A percentile compares a stretch with the other conserved stretches of the same genome.
Conservation (phyloP, 2,113 vertebrate species). For the Semnornis frantzii region DNA sequence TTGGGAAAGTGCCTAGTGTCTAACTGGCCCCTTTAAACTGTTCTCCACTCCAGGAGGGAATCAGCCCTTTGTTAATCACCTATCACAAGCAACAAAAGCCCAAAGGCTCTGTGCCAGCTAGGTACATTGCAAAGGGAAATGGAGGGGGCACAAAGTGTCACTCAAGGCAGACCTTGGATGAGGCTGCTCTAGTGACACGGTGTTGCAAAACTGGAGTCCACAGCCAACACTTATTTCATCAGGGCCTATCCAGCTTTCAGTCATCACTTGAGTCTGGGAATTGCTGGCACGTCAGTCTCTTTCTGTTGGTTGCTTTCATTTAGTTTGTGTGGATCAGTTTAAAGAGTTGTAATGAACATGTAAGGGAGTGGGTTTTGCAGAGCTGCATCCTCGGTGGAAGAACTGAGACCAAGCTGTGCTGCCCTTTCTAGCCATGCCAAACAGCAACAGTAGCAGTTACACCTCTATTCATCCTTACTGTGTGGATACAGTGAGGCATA, state of each 20-base stretch:
- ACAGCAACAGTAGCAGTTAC: conserved; percentile 58
- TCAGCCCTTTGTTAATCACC: conserved; percentile 79
- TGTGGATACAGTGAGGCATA: not conserved
- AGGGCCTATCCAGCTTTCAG: conserved; percentile 84
- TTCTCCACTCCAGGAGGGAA: conserved; percentile 41
- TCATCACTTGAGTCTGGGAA: conserved; percentile 82
- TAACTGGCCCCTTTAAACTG: not conserved
- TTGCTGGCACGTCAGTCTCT: conserved; percentile 68
- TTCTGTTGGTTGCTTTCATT: conserved; percentile 68
- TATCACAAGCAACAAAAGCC: conserved; percentile 80
- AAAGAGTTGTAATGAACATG: conserved; percentile 79
- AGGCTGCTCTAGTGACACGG: conserved; percentile 87
- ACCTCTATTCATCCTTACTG: conserved; percentile 55
- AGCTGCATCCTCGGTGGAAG: conserved; percentile 30
- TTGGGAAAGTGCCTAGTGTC: not conserved
- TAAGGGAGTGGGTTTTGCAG: conserved; percentile 58
- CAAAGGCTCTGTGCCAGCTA: conserved; percentile 71
- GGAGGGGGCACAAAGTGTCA: conserved; percentile 76
- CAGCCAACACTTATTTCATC: conserved; percentile 94
- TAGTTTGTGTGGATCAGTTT: conserved; percentile 77
- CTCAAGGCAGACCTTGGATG: conserved; percentile 88
- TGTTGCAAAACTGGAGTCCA: conserved; percentile 92
- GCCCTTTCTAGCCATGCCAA: conserved; percentile 54
- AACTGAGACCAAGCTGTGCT: not conserved
- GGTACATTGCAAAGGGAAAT: conserved; percentile 77